Evolutionary conservation across 2,113 vertebrate species (phyloP), one percentile per base, ranked within the genome.

Genomic region (Oostethus manadensis): DNA sequence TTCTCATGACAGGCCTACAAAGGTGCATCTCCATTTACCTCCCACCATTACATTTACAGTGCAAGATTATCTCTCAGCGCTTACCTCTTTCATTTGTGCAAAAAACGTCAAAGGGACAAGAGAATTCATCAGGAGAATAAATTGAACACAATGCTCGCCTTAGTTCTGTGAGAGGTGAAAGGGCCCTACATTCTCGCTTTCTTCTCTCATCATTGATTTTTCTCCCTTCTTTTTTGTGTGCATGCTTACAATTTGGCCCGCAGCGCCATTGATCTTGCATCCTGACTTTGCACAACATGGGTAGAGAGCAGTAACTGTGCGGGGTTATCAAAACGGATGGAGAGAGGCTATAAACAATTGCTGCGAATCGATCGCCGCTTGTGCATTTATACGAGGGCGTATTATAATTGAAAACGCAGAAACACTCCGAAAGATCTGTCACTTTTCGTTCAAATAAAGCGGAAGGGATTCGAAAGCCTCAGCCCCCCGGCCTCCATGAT

Each of bases 251-350:
- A 29, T 45, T 61, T 57, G 23, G 23, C 62, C 26, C 54, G 59
- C 44, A 50, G 51, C 56, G 20, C 35, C 10, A 56, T 21, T 73
- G 62, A 68, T 68, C 62, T 60, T 60, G 51, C 16, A 57, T 16
- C 55, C 56, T 56, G 29, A 66, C 42, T 63, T 66, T 60, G 49
- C 64, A 55, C 48, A 15, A 11, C 40, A 40, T 29, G 51, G 60
- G 38, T 74, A 56, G 59, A 69, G 29, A 70, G 47, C 56, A 62
- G 57, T 33, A 49, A 48, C 21, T 45, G 13, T 40, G 51, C 51
- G 20, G 38, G 64, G 58, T 71, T 67, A 74, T 71, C 44, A 70
- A 40, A 18, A 50, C 20, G 77, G 63, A 76, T 6, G 6, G 55
- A 59, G 26, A 47, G 54, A 57, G 45, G 29, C 66, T 68, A 66